Conservation (phyloP, 2,888 invertebrate genomes). For the Lucinisca nassula region DNA sequence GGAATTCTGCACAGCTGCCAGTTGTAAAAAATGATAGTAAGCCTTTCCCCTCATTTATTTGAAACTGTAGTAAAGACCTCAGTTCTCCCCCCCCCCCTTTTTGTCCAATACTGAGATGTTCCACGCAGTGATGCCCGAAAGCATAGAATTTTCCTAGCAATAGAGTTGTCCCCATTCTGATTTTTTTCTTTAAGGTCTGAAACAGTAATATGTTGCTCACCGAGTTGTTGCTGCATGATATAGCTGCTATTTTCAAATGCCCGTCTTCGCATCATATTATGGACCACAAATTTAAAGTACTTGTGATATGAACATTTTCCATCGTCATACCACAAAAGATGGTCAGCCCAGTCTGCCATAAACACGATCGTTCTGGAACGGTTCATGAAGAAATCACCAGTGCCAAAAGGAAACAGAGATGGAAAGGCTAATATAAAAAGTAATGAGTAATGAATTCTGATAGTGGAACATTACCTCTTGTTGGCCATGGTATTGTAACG, state of each 20-base stretch:
- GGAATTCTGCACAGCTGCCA: constrained; percentile 45
- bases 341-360: no score
- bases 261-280: constrained; percentile 65
- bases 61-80: constrained; percentile 58
- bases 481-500: constrained; percentile 55
- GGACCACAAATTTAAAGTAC: constrained; percentile 68
- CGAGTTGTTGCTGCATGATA: constrained; percentile 69
- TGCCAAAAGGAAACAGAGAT: no score
- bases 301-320: no score
- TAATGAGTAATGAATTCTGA: no score
- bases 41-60: constrained; percentile 66
- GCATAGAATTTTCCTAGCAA: no score
- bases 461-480: constrained; percentile 47
- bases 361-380: constrained; percentile 65
- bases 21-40: constrained; percentile 53
- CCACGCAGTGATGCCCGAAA: constrained; percentile 36
- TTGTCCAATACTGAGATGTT: no score
- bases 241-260: constrained; percentile 62
- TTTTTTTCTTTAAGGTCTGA: constrained; percentile 48
- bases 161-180: constrained; percentile 46
- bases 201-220: constrained; percentile 66
- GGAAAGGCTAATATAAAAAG: no score
- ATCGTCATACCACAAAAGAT: no score
- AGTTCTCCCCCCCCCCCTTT: constrained; percentile 44
- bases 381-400: no score